Evolutionary conservation across 30 jellyfish, hydroid and myxozoan species (phyloP).

Genomic region (Chrysaora quinquecirrha): DNA sequence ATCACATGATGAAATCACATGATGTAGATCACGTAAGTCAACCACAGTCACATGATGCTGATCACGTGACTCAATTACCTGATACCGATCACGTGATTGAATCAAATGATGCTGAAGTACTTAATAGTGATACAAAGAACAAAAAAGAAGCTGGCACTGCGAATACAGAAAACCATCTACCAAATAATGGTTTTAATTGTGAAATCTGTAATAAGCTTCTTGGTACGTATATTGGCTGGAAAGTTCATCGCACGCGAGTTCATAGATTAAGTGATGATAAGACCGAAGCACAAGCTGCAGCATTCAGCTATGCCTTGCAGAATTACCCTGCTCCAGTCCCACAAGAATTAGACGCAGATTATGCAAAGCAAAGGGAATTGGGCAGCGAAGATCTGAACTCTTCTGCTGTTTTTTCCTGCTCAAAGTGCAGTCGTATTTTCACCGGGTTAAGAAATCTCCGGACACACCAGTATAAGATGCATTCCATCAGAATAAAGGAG

Average conservation of each 20-base stretch:
- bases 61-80: too few relatives aligned
- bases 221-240: constrained; percentile 64
- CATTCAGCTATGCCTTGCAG: neutral
- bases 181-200: constrained; percentile 1
- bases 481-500: constrained; percentile 74
- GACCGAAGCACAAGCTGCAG: constrained; percentile 1
- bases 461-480: constrained; percentile 77
- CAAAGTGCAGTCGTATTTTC: constrained; percentile 71
- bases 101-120: too few relatives aligned
- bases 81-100: too few relatives aligned
- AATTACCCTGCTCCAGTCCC: neutral
- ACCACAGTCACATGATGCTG: too few relatives aligned
- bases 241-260: constrained; percentile 64
- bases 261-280: constrained; percentile 52
- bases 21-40: constrained; percentile 5
- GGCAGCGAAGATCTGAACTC: constrained; percentile 69
- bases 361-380: constrained; percentile 39
- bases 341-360: neutral
- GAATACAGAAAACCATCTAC: constrained; percentile 1
- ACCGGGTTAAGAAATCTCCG: constrained; percentile 74
- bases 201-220: constrained; percentile 67
- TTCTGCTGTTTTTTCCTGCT: constrained; percentile 62
- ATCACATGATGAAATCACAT: constrained; percentile 56
- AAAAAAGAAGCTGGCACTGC: constrained; percentile 15
- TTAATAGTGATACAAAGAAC: too few relatives aligned